These are phyloP conservation scores for Stenotaenia linearis DNA, from an alignment of 2,888 invertebrate genomes.

Conservation along the genomic window DNA sequence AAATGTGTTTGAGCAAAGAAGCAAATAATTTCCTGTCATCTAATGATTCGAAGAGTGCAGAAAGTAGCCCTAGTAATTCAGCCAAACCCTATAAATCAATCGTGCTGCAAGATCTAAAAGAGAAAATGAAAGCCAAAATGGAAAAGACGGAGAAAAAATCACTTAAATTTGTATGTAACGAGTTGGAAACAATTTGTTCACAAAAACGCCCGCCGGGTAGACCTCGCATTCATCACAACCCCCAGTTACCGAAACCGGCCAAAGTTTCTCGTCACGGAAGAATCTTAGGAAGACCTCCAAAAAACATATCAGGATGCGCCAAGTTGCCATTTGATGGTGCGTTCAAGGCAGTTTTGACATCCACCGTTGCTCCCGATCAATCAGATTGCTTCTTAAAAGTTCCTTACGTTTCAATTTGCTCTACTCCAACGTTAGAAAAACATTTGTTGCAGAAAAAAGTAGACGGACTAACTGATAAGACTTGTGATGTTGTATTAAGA, in stretches of 20 bases:
- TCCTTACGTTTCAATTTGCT: not conserved
- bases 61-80: not conserved
- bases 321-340: not conserved
- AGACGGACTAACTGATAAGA: not conserved
- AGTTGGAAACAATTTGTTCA: not conserved
- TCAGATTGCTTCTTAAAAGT: not conserved
- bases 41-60: not conserved
- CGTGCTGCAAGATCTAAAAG: constrained; percentile 1
- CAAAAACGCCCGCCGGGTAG: not conserved
- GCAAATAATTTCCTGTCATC: not conserved
- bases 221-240: not conserved
- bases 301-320: not conserved
- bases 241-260: not conserved
- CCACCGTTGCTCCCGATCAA: not conserved
- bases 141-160: not conserved
- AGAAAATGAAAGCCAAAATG: constrained; percentile 11
- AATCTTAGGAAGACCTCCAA: constrained; percentile 17
- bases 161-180: not conserved
- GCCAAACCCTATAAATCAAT: not conserved
- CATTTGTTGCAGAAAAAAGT: not conserved
- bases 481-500: not conserved
- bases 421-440: not conserved
- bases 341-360: not conserved
- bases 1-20: not conserved
- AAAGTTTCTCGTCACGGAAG: constrained; percentile 26